Conservation (phyloP, 2,797 vertebrate species). For the Tadarida brasiliensis region DNA sequence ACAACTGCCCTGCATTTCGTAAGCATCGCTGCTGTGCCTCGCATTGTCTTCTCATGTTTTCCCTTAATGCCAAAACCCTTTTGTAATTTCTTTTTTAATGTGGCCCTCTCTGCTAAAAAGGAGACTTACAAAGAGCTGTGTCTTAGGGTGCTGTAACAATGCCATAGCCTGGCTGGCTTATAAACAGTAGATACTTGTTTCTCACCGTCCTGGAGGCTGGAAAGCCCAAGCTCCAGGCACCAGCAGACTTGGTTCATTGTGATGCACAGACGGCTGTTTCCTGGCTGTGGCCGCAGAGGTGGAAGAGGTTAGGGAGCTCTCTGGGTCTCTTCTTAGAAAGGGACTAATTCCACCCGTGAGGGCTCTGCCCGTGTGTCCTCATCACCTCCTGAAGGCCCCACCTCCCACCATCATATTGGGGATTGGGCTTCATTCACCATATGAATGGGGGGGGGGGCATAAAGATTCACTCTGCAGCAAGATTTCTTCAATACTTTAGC, state of each 20-base stretch:
- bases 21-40: not conserved
- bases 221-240: not conserved
- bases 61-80: not conserved
- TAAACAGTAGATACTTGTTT: not conserved
- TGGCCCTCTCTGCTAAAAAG: not conserved
- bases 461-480: not conserved
- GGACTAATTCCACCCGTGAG: too few species aligned
- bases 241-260: not conserved
- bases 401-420: not conserved
- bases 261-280: not conserved
- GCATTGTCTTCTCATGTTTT: not conserved
- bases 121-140: not conserved
- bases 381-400: not conserved
- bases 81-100: not conserved
- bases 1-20: not conserved
- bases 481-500: not conserved
- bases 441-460: not conserved
- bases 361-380: not conserved
- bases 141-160: not conserved
- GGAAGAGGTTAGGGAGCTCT: not conserved
- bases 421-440: not conserved
- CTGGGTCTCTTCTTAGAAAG: not conserved
- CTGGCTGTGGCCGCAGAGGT: not conserved
- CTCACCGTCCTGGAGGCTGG: not conserved
- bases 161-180: not conserved